Evolutionary conservation across 2,113 vertebrate genomes (phyloP), one percentile per base, ranked within the genome.

Genomic region (Gnathochromis pfefferi): DNA sequence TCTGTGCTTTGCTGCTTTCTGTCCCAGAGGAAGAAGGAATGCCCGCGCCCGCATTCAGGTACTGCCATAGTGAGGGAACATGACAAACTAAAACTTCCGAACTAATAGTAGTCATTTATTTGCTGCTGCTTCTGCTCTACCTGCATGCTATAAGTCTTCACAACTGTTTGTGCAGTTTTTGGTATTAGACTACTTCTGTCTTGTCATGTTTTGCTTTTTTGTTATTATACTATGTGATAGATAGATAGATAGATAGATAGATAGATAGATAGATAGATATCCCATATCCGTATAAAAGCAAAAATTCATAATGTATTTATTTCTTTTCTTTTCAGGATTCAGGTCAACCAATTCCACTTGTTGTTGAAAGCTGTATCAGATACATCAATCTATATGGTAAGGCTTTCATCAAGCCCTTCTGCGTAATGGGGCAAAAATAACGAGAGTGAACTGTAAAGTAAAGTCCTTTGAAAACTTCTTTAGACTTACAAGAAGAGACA

Each of bases 1-100:
- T 38, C 96, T 96, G 96, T 94, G 93, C 97, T 97, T 96, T 96
- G 97, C 97, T 96, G 97, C 97, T 98, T 97, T 96, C 96, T 96
- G 87, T 95, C 95, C 97, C 98, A 99, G 99, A 98, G 99, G 98
- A 97, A 97, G 99, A 97, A 97, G 99, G 97, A 99, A 99, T 98
- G 97, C 99, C 83, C 98, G 99, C 94, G 96, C 97, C 49, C 98
- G 99, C 95, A 98, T 97, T 94, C 99, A 99, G 99, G 99, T 99
- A 99, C 96, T 96, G 89, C 93, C 95, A 75, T 35, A 79, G 9
- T 33, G 49, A 80, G 70, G 57, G 14, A 58, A 14, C 60, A 21
- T 40, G 21, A 68, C 19, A 4, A 31, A 75, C 49, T 87, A 40
- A 73, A 49, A 40, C 53, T 28, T 10, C 9, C 16, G 7, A 17